Evolutionary conservation across 1,140 invertebrate species (phyloP), one percentile per base, ranked within the genome.

Genomic region (Lepidurus couesii): DNA sequence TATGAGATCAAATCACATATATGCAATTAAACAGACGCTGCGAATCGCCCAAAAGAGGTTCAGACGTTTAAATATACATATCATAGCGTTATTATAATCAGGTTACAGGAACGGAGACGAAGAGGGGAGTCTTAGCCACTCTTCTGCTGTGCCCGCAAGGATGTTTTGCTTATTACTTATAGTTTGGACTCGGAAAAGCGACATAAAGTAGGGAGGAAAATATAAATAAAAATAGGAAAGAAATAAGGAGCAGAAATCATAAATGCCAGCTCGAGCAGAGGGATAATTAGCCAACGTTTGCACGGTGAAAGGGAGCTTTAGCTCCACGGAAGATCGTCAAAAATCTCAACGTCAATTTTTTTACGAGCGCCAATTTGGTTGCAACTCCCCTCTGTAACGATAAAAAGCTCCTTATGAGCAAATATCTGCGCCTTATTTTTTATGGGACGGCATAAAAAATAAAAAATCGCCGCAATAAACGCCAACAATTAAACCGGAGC

Each of bases 301-400:
- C 53, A 65, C 53, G 53, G 53, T 65, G 53, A 65, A 65, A 65
- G 53, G 53, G n/a, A 65, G 53, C 53, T 65, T 13, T 65, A 0
- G 53, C 53, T 65, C 21, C 21, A 13, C 21, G 8, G n/a, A 65
- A 16, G 13, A 65, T 65, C 53, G 21, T 65, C 53, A 65, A 13
- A 65, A 65, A 65, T 65, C 53, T 10, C 53, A 21, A 21, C 53
- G 16, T 65, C 21, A 21, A 10, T 13, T 65, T 65, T 34, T 65
- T 65, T 65, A 65, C n/a, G 53, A 65, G 53, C 53, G 53, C 53
- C 53, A 65, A 65, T 65, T 65, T 65, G 53, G 53, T 65, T 65
- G 53, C 53, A 65, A 65, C 53, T 65, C 53, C 53, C 53, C 53
- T 65, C 21, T 65, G 53, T 7, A 65, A 65, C 16, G 4, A 65